These are phyloP conservation scores for Lepidothrix coronata DNA, from an alignment of 2,113 vertebrate species.

Conservation along the genomic window DNA sequence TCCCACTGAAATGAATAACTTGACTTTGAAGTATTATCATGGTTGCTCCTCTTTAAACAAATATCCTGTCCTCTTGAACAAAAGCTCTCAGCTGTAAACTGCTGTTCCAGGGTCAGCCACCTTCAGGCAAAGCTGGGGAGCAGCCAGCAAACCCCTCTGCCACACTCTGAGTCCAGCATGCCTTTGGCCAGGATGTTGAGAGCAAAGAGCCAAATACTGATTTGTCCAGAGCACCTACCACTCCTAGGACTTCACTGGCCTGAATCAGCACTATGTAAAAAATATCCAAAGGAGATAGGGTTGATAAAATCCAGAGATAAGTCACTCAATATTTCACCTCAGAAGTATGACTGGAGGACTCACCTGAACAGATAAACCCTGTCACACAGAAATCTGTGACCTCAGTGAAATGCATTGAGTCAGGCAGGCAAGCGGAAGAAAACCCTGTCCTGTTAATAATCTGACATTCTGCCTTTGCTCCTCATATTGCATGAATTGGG, in stretches of 20 bases:
- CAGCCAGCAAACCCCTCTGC: background rate
- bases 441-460: background rate
- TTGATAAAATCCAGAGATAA: background rate
- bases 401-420: background rate
- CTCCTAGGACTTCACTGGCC: background rate
- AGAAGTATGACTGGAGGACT: background rate
- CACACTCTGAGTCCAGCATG: background rate
- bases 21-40: background rate
- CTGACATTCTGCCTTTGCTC: background rate
- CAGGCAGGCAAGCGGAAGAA: background rate
- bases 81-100: background rate
- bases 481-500: background rate
- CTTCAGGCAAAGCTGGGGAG: background rate
- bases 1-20: background rate
- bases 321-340: background rate
- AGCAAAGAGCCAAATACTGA: background rate
- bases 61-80: background rate
- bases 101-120: background rate
- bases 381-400: background rate
- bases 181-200: background rate
- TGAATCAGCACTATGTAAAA: background rate
- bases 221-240: background rate
- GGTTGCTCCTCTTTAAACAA: slow-evolving; percentile 1
- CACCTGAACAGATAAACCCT: background rate
- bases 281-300: background rate